Percentiles rank a stretch among this genome's conserved stretches.
Conservation (phyloP, 2,888 invertebrate genomes). For the Branchellion lobata region DNA sequence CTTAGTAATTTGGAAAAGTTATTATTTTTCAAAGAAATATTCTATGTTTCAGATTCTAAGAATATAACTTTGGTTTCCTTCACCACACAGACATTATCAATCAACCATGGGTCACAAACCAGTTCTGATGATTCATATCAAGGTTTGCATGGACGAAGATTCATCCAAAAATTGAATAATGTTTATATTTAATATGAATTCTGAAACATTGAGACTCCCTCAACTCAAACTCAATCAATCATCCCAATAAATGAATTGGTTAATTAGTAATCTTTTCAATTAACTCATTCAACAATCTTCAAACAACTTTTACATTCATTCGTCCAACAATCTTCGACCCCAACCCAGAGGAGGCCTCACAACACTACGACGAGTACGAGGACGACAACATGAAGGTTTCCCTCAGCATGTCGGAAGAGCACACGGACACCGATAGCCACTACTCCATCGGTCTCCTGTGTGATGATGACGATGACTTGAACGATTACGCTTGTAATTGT, state of each 20-base stretch:
- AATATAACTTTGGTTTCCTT: no score
- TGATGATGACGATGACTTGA: conserved; percentile 7
- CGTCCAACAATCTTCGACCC: no score
- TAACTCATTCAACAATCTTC: no score
- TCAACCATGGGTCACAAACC: not conserved
- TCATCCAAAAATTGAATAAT: no score
- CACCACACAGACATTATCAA: not conserved
- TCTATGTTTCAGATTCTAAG: no score
- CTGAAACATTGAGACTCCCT: no score
- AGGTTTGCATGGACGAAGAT: no score
- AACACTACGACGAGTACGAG: conserved; percentile 2
- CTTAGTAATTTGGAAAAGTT: not conserved
- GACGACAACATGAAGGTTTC: not conserved
- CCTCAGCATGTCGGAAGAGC: not conserved
- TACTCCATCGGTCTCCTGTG: conserved; percentile 4
- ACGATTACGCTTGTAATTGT: not conserved
- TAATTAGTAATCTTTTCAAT: no score
- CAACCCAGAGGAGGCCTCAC: not conserved
- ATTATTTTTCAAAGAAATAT: no score
- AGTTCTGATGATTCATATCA: conserved; percentile 10
- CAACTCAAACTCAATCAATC: not conserved
- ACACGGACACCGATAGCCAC: not conserved
- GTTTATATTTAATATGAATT: no score
- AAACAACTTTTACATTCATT: no score
- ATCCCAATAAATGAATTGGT: not conserved